Base-by-base conservation (phyloP, 2,113 vertebrate species). In the Ageneiosus marmoratus region DNA sequence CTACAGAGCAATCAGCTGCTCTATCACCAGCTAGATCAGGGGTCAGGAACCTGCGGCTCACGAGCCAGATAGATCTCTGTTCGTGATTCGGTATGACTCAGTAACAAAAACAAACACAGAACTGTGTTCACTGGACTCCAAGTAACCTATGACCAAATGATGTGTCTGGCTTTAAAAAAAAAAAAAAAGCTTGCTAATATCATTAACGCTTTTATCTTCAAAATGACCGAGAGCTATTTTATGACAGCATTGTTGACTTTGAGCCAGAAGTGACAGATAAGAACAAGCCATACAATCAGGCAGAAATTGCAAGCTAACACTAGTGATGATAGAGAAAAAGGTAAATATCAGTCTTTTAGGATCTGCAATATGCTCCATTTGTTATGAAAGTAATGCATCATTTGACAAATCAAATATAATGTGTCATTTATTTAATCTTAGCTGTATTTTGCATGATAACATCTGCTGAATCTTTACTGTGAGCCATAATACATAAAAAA, bases 1-100 rank as follows among this genome's bases (percentile, higher is more conserved):
- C 72, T 72, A 53, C 20, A 37, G 70, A 32, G 51, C 75, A 85
- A 83, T 85, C 83, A 80, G 80, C 50, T 74, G 48, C n/a, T 63
- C 60, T 72, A 80, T 85, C 80, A 27, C 41, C 73, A 58, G 60
- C 72, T 53, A 70, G 69, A 86, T 67, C 72, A 62, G 56, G 37
- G 44, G 51, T 5, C 51, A 63, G n/a, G 56, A 79, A 34, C 29
- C 48, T 51, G 72, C 48, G 0, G 72, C 48, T 51, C 48, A 5
- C 15, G 13, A 32, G 18, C 72, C 73, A 15, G 50, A 76, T 37
- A 37, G 50, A 10, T 41, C 24, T n/a, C 24, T 3, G 69, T n/a
- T 72, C 69, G 5, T 5, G n/a, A 32, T 24, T 34, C 50, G 13
- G 29, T 51, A 20, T 76, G 73, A 76, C 73, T 76, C 73, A 55